Base-by-base conservation (phyloP, 37 sponge, comb jelly and placozoan species). In the Halichondria panicea region DNA sequence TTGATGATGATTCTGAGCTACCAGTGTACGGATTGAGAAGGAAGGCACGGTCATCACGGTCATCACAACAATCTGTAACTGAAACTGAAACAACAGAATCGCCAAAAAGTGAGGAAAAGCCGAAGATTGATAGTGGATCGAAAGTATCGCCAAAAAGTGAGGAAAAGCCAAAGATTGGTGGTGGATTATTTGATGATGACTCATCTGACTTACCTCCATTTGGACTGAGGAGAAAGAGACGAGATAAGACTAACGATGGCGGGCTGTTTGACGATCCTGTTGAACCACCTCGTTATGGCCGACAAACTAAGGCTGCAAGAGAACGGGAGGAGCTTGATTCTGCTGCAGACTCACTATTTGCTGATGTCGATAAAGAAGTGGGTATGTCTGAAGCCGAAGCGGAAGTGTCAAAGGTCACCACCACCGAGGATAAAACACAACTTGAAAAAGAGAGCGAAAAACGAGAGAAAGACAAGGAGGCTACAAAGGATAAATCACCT, bases 381-480 rank as follows among this genome's bases (percentile, higher is more conserved):
- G 50, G 13, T 13, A 48, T 18, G 50, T 18, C 9, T 9, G 13
- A 18, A 13, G 13, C 43, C 32, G 71, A 45, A 46, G 46, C 4
- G 32, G 71, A n/a, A 46, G 71, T 53, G 22, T 9, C 24, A 9
- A 30, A 42, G 19, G 71, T 35, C n/a, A 34, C 5, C 34, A 30
- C 43, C 31, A n/a, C 39, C 27, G 36, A 12, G 30, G 54, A 53
- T 13, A 66, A 69, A 45, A 79, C 66, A 35, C 6, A 28, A 50
- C 37, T 52, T 4, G 79, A 66, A 9, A 54, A 68, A 39, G 79
- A 78, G 40, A 78, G 69, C n/a, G 60, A 37, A 53, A 30, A 65
- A 56, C 43, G 65, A 27, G 76, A 59, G 32, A 39, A 37, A 24
- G 78, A 77, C 15, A 72, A 72, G 27, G 12, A 13, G 55, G 4